Evolutionary conservation across 2,797 vertebrate genomes (phyloP), one percentile per base, ranked within the genome.

Genomic region (Cossypha heuglini): DNA sequence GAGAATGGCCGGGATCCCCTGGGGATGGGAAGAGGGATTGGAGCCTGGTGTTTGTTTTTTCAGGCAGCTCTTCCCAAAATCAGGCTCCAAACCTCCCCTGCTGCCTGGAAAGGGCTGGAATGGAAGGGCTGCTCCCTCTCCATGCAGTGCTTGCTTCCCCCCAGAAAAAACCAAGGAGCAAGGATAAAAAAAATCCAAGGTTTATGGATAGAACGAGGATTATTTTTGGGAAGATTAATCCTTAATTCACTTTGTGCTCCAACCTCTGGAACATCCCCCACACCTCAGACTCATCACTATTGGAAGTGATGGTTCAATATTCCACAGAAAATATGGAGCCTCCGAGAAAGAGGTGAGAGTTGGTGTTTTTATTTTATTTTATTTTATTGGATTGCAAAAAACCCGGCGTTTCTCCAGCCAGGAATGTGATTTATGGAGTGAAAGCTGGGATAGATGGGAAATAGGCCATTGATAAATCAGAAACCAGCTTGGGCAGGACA

Each of bases 381-480:
- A 17, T 42, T 37, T 58, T 22, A 69, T 25, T 40, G 24, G 58
- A 5, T 51, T 48, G 54, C 40, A 28, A 80, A 84, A 90, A 37
- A 6, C 0, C 0, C 3, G 0, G 17, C 2, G 0, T 90, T 91
- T 67, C 59, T 76, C 64, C 33, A 75, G 62, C 52, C 67, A 85
- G 77, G 57, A 86, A 35, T 40, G 31, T 64, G 93, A 94, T 95
- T 96, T 92, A 94, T 3, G 14, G 90, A 67, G 71, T 92, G 92
- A 80, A 96, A 91, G 31, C 5, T 1, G 2, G 57, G 85, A 88
- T 92, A 64, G 86, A 94, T 62, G 88, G 89, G 74, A 71, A 77
- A 58, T 52, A 93, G 69, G 80, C 75, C 85, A 90, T 85, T 52
- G 85, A 92, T 88, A 87, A 86, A 93, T 95, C 92, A 95, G 68